Base-by-base conservation (phyloP, 1,140 invertebrate genomes). In the Drosophila ercepeae region DNA sequence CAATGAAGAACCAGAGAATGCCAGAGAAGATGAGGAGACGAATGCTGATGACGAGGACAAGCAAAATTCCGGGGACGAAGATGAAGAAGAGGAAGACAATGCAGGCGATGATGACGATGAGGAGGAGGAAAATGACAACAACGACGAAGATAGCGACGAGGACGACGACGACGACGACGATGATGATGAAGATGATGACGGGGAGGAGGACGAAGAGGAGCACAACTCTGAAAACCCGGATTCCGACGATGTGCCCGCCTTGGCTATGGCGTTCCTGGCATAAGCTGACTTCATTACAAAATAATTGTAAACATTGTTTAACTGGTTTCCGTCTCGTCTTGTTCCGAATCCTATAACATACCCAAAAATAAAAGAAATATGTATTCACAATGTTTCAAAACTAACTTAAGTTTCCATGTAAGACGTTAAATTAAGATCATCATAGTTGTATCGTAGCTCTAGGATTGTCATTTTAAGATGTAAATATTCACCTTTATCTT, bases 381-480 rank as follows among this genome's bases (percentile, higher is more conserved):
- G 23, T 27, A 48, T 14, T 27, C 16, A 2, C 27, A 19, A 39
- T 25, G 14, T 25, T 51, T 49, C 3, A 54, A 29, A 45, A 18
- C 6, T 39, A 1, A 45, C 65, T 54, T 53, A 76, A 58, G 13
- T 61, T 39, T 44, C 42, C 50, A 49, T 48, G 41, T 53, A 48
- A 36, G 39, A 39, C 7, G 2, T 46, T 18, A 41, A 11, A 8
- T 7, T 69, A 58, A 69, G 53, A 16, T 36, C 23, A 16, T 34
- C 21, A 13, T 59, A 55, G 32, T 19, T 54, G 49, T 27, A 50
- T 27, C 18, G 13, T 51, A 65, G 48, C 5, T 27, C 11, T 79
- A 55, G 36, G 53, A 16, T 73, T 68, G 70, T 52, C 23, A 39
- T 61, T 65, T 75, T 83, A 75, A 79, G 65, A 60, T 83, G 79